A percentile compares a stretch with the other conserved stretches of the same genome.
Evolutionary conservation across 2,888 invertebrate genomes (phyloP).

Genomic region (Coleophora flavipennella): DNA sequence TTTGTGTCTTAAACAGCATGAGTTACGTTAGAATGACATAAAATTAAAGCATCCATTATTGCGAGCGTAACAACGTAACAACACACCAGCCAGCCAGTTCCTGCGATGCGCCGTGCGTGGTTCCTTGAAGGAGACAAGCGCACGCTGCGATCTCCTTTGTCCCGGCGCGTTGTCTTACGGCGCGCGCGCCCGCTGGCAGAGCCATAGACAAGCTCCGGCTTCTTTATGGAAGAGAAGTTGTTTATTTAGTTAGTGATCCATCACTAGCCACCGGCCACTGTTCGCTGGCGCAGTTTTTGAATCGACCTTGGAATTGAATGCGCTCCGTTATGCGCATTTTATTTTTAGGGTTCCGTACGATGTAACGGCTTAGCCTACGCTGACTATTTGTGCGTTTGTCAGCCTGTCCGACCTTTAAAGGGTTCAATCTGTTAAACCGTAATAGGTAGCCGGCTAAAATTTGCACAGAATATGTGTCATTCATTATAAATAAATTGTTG

Average conservation of each 20-base stretch:
- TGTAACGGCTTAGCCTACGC: constrained; percentile 15
- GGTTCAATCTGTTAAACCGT: too few relatives aligned
- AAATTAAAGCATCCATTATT: constrained; percentile 29
- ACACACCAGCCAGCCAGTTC: constrained; percentile 19
- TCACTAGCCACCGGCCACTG: constrained; percentile 26
- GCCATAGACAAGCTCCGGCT: neutral
- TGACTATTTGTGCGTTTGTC: constrained; percentile 10
- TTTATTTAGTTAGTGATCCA: constrained; percentile 31
- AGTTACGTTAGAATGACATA: constrained; percentile 26
- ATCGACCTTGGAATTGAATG: constrained; percentile 19
- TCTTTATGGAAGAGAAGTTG: constrained; percentile 36
- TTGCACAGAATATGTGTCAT: too few relatives aligned
- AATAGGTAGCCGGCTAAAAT: too few relatives aligned
- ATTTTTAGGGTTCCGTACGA: constrained; percentile 3
- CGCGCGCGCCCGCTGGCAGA: constrained; percentile 41
- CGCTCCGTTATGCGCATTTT: constrained; percentile 19
- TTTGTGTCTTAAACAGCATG: constrained; percentile 3
- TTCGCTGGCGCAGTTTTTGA: constrained; percentile 51
- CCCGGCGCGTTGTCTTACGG: constrained; percentile 33
- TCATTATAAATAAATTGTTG: too few relatives aligned
- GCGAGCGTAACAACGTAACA: constrained; percentile 21
- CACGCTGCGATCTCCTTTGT: constrained; percentile 27
- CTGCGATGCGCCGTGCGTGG: neutral
- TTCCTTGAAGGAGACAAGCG: constrained; percentile 25
- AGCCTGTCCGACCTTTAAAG: too few relatives aligned